Base-by-base conservation (phyloP, 2,113 vertebrate species). In the Pterocles orientalis region DNA sequence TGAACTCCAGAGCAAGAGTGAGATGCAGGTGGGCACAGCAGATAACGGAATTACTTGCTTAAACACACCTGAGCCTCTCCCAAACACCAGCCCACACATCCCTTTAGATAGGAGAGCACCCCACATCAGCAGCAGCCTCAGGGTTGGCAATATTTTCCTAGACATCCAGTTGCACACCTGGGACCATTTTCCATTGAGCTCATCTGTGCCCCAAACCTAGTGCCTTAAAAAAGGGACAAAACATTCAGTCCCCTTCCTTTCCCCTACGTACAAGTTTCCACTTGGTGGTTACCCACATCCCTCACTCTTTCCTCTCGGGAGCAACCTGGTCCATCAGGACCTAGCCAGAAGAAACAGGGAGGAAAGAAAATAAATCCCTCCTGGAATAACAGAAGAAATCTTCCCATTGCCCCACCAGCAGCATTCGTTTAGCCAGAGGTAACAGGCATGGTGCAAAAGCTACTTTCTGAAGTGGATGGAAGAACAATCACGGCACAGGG, bases 381-480 rank as follows among this genome's bases (percentile, higher is more conserved):
- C 31, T 26, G 29, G 45, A 66, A 20, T 24, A 64, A 58, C 1
- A 13, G 4, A 23, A 65, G 48, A 25, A 4, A 12, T 3, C 1
- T 29, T 15, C 25, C 23, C 12, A 3, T 34, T 73, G 43, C 20
- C 34, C 39, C 53, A 50, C 13, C 39, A 26, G 9, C 50, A 57
- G 10, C 14, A 19, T 19, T 39, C 29, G 13, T 48, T 39, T 10
- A 89, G 21, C 29, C 86, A 53, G 28, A 43, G 13, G 14, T 3
- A 53, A 10, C 4, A 19, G 3, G 14, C 29, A n/a, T 9, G 41
- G 53, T 13, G 36, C 17, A 47, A 48, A 39, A 24, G 18, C 12
- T 60, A 51, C n/a, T 75, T n/a, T 43, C 7, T 1, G 2, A 14
- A 34, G 9, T 0, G 3, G 20, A 20, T 16, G 10, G 10, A 51